Evolutionary conservation across 1,140 invertebrate species (phyloP), one percentile per base, ranked within the genome.

Genomic region (Drosophila leontia): DNA sequence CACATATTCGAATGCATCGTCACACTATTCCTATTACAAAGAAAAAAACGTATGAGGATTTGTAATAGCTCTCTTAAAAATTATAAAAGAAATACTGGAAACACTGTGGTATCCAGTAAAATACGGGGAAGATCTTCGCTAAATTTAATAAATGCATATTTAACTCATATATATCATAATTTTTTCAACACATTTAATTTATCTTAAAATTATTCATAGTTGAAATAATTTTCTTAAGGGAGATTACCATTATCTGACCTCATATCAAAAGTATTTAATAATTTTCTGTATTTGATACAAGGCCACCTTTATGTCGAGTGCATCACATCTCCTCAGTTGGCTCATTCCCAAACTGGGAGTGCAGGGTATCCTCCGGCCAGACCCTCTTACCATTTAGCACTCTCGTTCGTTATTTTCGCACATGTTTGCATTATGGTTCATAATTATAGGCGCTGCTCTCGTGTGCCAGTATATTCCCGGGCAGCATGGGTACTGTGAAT

Each of bases 381-480:
- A 41, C 29, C 39, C 19, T 39, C 11, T 13, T 34, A 26, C 59
- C 15, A 11, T 39, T 48, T 70, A 29, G 29, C 62, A 26, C 34
- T 58, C 42, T 70, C 34, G 41, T 75, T 67, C 47, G 50, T 37
- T 55, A 62, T 82, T 82, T 83, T 82, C 68, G 81, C 76, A 76
- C 70, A 74, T 72, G 77, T 68, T 86, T 87, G 82, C 83, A 86
- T 82, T 86, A 82, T 87, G 82, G 61, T 65, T 87, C 70, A 86
- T 86, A 86, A 86, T 86, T 86, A 86, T 86, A 87, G 83, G 83
- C 83, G 83, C 80, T 86, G 83, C 51, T 58, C 51, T 58, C 62
- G 26, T 76, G 60, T 57, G 74, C 60, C 67, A 70, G 47, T 35
- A 56, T 56, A 56, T 56, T n/a, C 53, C 13, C 19, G 35, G 35